Evolutionary conservation across 1,140 invertebrate genomes (phyloP), one percentile per base, ranked within the genome.

Genomic region (Neodiprion fabricii): DNA sequence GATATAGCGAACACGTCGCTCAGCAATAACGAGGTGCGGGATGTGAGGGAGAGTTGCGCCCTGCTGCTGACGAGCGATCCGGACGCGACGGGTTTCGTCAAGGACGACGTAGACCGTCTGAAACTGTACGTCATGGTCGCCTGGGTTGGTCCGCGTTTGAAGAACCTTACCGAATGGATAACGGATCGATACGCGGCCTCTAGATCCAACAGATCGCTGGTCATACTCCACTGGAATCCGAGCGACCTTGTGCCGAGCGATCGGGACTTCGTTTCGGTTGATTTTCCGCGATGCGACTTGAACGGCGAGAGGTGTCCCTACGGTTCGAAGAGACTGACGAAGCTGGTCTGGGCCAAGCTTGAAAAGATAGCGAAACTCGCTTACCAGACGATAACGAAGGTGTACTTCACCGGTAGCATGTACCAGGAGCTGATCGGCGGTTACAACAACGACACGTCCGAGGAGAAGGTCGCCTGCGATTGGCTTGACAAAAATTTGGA

Each of bases 151-250:
- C 79, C 88, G 0, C 86, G 91, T 74, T 84, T 94, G 47, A 86
- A 85, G 71, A 69, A 84, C 9, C 84, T 91, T 0, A 85, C 90
- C 0, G 81, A 89, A 48, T 80, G 85, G 49, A 79, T 92, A 53
- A 87, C 86, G 5, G 78, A 79, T 5, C 82, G 84, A 53, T 88
- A 87, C 74, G 73, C 72, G 68, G 53, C 78, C 9, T 17, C 78
- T 47, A 48, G 80, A 72, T n/a, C 17, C 70, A 47, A 28, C 2
- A 85, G 87, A 48, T 91, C 90, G 21, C 80, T 94, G 61, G 81
- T 95, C 4, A 90, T 95, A 67, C 88, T 95, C 67, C 90, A 91
- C 78, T 94, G 92, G 91, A 90, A 89, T 2, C 94, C 94, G 0
- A 93, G 91, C 71, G 86, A 88, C n/a, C 80, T 95, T 48, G 85